Evolutionary conservation across 2,113 vertebrate genomes (phyloP), one percentile per base, ranked within the genome.

Genomic region (Stictonetta naevosa): DNA sequence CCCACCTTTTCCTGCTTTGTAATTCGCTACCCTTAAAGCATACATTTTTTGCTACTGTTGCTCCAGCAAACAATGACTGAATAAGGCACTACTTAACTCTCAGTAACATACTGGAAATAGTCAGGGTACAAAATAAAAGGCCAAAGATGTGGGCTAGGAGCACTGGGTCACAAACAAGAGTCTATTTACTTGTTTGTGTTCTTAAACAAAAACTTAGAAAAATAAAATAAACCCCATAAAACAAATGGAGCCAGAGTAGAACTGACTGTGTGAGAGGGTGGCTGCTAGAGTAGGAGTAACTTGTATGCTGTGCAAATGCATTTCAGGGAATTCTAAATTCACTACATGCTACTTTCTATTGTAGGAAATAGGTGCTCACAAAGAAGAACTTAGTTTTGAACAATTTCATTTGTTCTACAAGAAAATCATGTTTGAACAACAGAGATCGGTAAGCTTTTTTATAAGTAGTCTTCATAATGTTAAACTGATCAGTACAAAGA

Each of bases 361-460:
- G 91, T 90, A 99, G 99, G 98, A 99, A 96, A 97, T 99, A 63
- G 98, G 98, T 10, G 98, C 98, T 17, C 98, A 98, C 80, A 99
- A 98, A 94, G 99, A 99, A 38, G 98, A 98, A 14, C 98, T 99
- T 94, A 99, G 98, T 95, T 99, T 99, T 94, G 99, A 99, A 95
- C 98, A 99, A 95, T 99, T 99, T 96, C 99, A 99, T 95, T 98
- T 99, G 95, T 98, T 99, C 96, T 99, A 99, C 97, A 99, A 99
- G 95, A 98, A 98, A 63, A 97, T 99, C 25, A 99, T 99, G 99
- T 99, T 99, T 97, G 99, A 99, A 50, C 98, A 98, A 78, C 99
- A 99, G 91, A 99, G 98, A 84, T 98, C 93, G 91, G 99, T 99
- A 98, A 98, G 97, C 38, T 48, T 42, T 21, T 95, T 28, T 20